phyloP scores from a whole-genome alignment of 2,797 vertebrate genomes.

The Microhierax caerulescens region DNA sequence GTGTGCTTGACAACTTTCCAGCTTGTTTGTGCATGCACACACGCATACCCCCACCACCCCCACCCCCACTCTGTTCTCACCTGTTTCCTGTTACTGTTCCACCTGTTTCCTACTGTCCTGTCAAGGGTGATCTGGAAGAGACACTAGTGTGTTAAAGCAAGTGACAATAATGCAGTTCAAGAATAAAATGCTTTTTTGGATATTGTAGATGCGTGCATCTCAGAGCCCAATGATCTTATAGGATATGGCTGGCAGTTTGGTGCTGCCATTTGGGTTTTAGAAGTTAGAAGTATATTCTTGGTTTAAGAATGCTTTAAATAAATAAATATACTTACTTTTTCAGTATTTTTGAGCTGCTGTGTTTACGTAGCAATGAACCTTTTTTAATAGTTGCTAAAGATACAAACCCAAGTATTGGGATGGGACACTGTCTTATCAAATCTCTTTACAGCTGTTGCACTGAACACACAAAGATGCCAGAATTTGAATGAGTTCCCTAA shows the following conservation, averaged over 20 bases:
- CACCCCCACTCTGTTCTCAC: neutral
- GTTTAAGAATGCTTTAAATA: neutral
- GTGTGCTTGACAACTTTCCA: neutral
- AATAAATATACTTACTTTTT: neutral
- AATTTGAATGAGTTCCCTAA: neutral
- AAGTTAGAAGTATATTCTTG: neutral
- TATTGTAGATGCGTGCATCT: neutral
- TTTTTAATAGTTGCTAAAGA: neutral
- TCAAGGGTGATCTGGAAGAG: neutral
- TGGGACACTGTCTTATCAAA: neutral
- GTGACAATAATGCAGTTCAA: neutral
- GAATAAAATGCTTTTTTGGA: neutral
- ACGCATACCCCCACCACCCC: accelerated
- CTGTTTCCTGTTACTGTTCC: neutral
- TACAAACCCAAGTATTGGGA: neutral
- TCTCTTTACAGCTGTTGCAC: neutral
- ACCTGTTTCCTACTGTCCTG: neutral
- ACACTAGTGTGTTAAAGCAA: neutral
- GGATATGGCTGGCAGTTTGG: neutral
- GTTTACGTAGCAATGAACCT: neutral
- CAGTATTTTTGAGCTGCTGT: neutral
- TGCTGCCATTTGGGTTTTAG: neutral
- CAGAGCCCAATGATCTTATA: neutral
- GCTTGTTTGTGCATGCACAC: neutral
- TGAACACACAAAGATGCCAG: neutral